Conservation (phyloP, 2,113 vertebrate species). For the Megaceryle torquata region DNA sequence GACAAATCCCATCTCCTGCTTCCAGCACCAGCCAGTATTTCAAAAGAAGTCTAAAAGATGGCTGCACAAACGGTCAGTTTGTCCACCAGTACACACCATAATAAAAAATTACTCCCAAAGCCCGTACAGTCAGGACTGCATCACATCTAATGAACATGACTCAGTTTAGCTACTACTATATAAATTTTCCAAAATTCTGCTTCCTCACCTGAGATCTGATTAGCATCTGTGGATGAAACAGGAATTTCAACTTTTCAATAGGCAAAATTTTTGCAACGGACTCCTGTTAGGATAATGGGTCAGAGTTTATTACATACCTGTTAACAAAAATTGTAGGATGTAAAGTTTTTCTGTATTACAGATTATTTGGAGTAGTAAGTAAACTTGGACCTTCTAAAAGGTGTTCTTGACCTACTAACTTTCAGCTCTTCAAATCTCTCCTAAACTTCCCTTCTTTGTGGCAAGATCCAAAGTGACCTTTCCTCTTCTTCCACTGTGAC, state of each 20-base stretch:
- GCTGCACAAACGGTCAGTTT: background rate
- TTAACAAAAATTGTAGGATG: background rate
- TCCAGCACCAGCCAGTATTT: background rate
- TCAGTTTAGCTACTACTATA: background rate
- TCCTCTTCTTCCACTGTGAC: background rate
- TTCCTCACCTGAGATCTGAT: background rate
- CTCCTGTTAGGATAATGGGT: background rate
- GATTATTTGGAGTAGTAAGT: background rate
- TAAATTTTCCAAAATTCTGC: background rate
- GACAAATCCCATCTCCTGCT: background rate
- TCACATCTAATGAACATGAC: rapidly evolving
- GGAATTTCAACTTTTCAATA: background rate
- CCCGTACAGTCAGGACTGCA: background rate
- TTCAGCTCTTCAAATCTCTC: background rate
- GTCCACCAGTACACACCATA: background rate
- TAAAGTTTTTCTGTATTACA: background rate
- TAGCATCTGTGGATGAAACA: background rate
- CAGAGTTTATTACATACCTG: background rate
- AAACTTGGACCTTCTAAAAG: background rate
- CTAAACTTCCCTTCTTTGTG: background rate
- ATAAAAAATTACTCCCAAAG: background rate
- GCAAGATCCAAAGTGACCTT: background rate
- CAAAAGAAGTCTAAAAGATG: background rate
- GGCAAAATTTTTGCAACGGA: background rate
- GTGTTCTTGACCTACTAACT: background rate